Conservation (phyloP, 2,113 vertebrate species). For the Hypocryptadius cinnamomeus region DNA sequence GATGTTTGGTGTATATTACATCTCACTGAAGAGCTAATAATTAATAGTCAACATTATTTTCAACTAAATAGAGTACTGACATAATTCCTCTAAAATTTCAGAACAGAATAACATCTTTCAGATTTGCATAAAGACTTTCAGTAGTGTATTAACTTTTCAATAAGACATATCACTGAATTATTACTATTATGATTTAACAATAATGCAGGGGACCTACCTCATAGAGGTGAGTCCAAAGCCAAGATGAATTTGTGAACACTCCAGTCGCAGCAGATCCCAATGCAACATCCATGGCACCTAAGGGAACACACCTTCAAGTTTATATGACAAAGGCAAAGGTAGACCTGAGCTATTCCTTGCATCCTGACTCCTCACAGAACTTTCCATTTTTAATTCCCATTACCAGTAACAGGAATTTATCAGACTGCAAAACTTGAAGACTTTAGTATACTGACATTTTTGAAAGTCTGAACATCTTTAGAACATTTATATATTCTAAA, state of each 20-base stretch:
- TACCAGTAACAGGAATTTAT: not conserved
- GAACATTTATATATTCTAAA: not conserved
- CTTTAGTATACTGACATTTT: not conserved
- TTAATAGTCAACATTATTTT: not conserved
- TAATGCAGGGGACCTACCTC: constrained; percentile 39
- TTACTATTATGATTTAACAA: not conserved
- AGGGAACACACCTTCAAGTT: not conserved
- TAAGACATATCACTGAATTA: not conserved
- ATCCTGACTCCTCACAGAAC: not conserved
- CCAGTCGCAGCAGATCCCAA: constrained; percentile 90
- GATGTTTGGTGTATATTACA: not conserved
- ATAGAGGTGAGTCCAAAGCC: constrained; percentile 87
- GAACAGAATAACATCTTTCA: not conserved
- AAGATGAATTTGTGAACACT: constrained; percentile 92
- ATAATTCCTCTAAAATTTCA: not conserved
- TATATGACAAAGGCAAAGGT: not conserved
- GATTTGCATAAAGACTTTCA: not conserved
- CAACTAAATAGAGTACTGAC: not conserved
- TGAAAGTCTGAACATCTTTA: not conserved
- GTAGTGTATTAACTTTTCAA: not conserved
- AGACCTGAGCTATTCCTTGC: not conserved
- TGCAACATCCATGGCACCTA: constrained; percentile 93
- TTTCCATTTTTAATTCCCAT: not conserved
- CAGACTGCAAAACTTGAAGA: not conserved
- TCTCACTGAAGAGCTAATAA: not conserved